These are phyloP conservation scores for Drosophila colorata DNA, from an alignment of 2,888 invertebrate species.

Conservation along the genomic window DNA sequence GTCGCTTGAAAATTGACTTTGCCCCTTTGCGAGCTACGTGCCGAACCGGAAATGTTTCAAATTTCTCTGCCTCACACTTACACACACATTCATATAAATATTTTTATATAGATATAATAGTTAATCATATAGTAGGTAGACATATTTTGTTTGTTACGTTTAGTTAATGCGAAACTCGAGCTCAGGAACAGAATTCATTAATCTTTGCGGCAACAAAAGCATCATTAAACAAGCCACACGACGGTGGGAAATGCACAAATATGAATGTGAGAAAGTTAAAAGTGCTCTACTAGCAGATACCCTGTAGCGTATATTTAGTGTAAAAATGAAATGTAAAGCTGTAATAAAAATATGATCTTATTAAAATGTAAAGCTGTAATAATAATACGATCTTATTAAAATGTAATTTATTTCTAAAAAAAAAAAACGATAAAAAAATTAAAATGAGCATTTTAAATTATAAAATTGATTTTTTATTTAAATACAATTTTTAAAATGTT, in stretches of 20 bases:
- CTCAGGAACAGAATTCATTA: constrained; percentile 69
- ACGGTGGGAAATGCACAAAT: constrained; percentile 59
- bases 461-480: too few species aligned
- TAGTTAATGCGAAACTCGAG: constrained; percentile 55
- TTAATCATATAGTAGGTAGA: constrained; percentile 8
- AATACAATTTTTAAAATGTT: too few species aligned
- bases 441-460: too few species aligned
- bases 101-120: constrained; percentile 1
- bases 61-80: constrained; percentile 66
- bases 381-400: too few species aligned
- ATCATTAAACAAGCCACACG: constrained; percentile 53
- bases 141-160: constrained; percentile 2
- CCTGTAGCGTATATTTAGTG: constrained; percentile 1
- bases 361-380: too few species aligned
- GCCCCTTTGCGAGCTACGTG: constrained; percentile 16
- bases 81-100: constrained; percentile 10
- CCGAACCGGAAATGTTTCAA: constrained; percentile 65
- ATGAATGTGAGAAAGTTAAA: background rate
- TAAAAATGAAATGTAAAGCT: too few species aligned
- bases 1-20: constrained; percentile 54
- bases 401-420: too few species aligned
- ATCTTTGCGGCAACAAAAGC: constrained; percentile 60
- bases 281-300: background rate
- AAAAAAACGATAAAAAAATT: too few species aligned
- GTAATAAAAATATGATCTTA: too few species aligned